phyloP scores from a whole-genome alignment of 30 jellyfish, hydroid and myxozoan species.

The Sanderia malayensis region DNA sequence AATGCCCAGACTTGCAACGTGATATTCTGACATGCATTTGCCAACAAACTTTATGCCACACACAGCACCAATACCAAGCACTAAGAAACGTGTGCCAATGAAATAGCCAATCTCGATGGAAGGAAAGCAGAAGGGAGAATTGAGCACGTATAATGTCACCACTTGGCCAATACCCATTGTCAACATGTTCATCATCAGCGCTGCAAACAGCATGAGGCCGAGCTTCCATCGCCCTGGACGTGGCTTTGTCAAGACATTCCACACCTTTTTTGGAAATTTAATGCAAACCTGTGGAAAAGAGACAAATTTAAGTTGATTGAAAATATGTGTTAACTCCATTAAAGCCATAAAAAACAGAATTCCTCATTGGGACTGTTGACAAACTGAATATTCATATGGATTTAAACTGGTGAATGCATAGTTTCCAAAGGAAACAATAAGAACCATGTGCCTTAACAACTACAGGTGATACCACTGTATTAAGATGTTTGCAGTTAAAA shows the following conservation, averaged over 20 bases:
- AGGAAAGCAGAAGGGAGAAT: conserved; percentile 75
- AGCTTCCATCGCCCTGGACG: conserved; percentile 70
- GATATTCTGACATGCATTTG: conserved; percentile 3
- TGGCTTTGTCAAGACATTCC: conserved; percentile 47
- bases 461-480: too few species aligned
- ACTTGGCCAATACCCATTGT: conserved; percentile 43
- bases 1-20: conserved; percentile 27
- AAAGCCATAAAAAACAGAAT: too few species aligned
- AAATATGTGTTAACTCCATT: too few species aligned
- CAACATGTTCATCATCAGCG: conserved; percentile 32
- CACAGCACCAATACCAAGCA: conserved; percentile 76
- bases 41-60: conserved; percentile 54
- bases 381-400: too few species aligned
- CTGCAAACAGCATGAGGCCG: conserved; percentile 36
- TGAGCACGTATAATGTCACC: conserved; percentile 30
- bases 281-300: conserved; percentile 7
- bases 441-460: too few species aligned
- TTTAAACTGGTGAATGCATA: too few species aligned
- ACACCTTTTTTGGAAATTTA: conserved; percentile 37
- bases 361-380: too few species aligned
- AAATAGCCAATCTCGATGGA: conserved; percentile 66
- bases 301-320: too few species aligned
- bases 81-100: conserved; percentile 52
- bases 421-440: too few species aligned
- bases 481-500: too few species aligned